Evolutionary conservation across 1,140 invertebrate species (phyloP).

Genomic region (Anoplophora glabripennis): DNA sequence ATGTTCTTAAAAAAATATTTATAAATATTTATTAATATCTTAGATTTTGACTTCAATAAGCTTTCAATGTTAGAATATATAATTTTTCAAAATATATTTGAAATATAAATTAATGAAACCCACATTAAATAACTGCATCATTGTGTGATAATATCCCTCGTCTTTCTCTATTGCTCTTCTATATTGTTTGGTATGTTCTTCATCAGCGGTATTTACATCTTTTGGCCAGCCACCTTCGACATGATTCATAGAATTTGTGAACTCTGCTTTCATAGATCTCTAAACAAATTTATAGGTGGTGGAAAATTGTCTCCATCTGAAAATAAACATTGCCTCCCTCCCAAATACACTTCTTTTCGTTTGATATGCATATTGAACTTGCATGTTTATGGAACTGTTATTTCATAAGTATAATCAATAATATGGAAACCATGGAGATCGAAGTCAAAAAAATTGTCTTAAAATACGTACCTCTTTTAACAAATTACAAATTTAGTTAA

Average conservation of each 20-base stretch:
- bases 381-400: too few species aligned
- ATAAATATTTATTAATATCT: too few species aligned
- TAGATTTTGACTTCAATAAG: too few species aligned
- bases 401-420: too few species aligned
- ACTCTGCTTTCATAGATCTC: slow-evolving; percentile 75
- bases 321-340: slow-evolving; percentile 66
- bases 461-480: too few species aligned
- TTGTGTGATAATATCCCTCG: slow-evolving; percentile 83
- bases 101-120: too few species aligned
- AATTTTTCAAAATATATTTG: too few species aligned
- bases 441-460: too few species aligned
- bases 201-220: slow-evolving; percentile 86
- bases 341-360: slow-evolving; percentile 69
- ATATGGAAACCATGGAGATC: too few species aligned
- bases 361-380: slow-evolving; percentile 61
- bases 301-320: slow-evolving; percentile 71
- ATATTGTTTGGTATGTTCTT: slow-evolving; percentile 84
- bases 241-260: slow-evolving; percentile 79
- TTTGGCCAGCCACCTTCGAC: slow-evolving; percentile 97
- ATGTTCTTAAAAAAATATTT: too few species aligned
- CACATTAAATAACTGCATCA: slow-evolving; percentile 70
- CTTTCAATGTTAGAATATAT: too few species aligned
- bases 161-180: slow-evolving; percentile 95
- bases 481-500: too few species aligned
- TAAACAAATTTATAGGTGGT: slow-evolving; percentile 62